Conservation (phyloP, 2,113 vertebrate genomes). For the Tenebrosternarchus preto region DNA sequence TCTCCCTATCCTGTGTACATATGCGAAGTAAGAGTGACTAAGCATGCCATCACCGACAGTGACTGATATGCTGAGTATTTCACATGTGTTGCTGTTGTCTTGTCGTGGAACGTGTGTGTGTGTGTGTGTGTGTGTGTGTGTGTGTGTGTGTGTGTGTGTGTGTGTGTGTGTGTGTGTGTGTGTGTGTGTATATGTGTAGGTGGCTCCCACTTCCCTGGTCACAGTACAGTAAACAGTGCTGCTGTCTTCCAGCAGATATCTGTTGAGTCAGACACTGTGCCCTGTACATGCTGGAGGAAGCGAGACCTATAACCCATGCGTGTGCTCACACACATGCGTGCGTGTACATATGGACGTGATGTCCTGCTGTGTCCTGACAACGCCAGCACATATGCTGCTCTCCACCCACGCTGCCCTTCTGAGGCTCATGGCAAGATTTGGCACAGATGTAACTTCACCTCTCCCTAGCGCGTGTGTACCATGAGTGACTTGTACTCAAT, state of each 20-base stretch:
- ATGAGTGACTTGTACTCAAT: background rate
- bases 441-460: background rate
- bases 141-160: constrained; percentile 11
- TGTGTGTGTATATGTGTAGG: constrained; percentile 6
- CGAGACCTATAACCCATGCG: constrained; percentile 12
- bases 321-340: constrained; percentile 4
- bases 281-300: background rate
- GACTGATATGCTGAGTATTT: constrained; percentile 1
- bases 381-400: constrained; percentile 29
- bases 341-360: background rate
- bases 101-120: background rate
- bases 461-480: background rate
- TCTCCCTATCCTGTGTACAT: background rate
- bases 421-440: constrained; percentile 21
- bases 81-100: constrained; percentile 1
- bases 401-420: constrained; percentile 32
- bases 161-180: background rate
- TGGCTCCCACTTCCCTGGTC: constrained; percentile 21
- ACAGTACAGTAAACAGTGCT: constrained; percentile 3
- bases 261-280: constrained; percentile 29
- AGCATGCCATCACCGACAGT: constrained; percentile 8
- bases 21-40: constrained; percentile 30
- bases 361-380: constrained; percentile 45
- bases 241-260: constrained; percentile 12
- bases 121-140: background rate